A percentile compares a stretch with the other conserved stretches of the same genome.
Evolutionary conservation across 2,113 vertebrate species (phyloP).

Genomic region (Otolemur garnettii): DNA sequence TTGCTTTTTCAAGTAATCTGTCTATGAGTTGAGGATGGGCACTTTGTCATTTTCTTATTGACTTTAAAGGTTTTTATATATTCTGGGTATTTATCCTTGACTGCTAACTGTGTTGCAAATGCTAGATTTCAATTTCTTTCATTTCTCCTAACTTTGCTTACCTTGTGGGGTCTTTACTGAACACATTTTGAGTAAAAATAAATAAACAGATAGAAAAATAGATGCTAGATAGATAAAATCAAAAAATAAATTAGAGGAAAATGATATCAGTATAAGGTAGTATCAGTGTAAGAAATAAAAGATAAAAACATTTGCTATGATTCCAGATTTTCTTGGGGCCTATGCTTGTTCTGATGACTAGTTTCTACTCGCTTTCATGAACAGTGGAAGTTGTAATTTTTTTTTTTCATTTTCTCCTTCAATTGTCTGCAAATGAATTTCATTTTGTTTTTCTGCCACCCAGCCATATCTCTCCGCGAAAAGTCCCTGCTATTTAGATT

Average conservation of each 20-base stretch:
- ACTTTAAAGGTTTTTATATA: not conserved
- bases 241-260: not conserved
- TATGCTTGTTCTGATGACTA: not conserved
- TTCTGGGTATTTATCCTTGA: constrained; percentile 2
- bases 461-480: not conserved
- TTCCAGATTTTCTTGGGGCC: not conserved
- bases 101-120: not conserved
- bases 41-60: constrained; percentile 40
- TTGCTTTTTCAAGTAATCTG: not conserved
- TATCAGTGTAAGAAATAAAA: rapidly evolving
- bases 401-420: not conserved
- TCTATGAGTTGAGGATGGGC: not conserved
- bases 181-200: not conserved
- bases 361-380: not conserved
- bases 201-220: not conserved
- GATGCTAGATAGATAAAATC: not conserved
- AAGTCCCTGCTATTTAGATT: constrained; percentile 19
- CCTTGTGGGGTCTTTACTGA: not conserved
- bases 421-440: constrained; percentile 14
- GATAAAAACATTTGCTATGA: not conserved
- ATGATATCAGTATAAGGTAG: not conserved
- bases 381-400: not conserved
- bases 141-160: constrained; percentile 13
- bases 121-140: not conserved
- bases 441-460: constrained; percentile 46